Percentiles rank a stretch among this genome's conserved stretches.
Conservation (phyloP, 2,888 invertebrate species). For the Laothoe populi region DNA sequence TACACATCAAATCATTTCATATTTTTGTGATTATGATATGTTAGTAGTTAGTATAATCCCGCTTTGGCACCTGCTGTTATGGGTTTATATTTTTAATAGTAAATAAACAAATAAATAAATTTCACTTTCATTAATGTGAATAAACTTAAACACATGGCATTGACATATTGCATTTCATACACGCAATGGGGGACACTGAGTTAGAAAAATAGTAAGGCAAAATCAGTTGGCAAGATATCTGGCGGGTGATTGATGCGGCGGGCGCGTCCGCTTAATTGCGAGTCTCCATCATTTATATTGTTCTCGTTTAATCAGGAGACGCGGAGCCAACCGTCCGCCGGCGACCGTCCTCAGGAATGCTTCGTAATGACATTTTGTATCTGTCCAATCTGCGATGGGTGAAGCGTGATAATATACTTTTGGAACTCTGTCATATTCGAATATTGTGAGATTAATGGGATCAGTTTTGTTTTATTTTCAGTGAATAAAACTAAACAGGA, state of each 20-base stretch:
- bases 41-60: no score
- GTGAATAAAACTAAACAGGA: no score
- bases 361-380: constrained; percentile 25
- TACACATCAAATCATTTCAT: no score
- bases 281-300: constrained; percentile 70
- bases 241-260: constrained; percentile 63
- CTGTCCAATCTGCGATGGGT: constrained; percentile 11
- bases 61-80: no score
- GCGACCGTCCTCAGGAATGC: constrained; percentile 24
- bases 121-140: neutral
- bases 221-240: constrained; percentile 60
- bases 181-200: constrained; percentile 15
- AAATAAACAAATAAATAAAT: no score
- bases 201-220: constrained; percentile 35
- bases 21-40: no score
- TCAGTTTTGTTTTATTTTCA: neutral
- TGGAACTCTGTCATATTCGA: constrained; percentile 11
- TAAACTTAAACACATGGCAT: constrained; percentile 5
- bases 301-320: constrained; percentile 65
- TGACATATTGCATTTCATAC: constrained; percentile 24
- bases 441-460: constrained; percentile 12
- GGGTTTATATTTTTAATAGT: no score
- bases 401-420: constrained; percentile 10
- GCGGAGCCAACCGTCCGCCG: constrained; percentile 28
- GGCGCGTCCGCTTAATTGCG: constrained; percentile 62